A percentile compares a stretch with the other conserved stretches of the same genome.
Conservation (phyloP, 2,113 vertebrate species). For the Sander lucioperca region DNA sequence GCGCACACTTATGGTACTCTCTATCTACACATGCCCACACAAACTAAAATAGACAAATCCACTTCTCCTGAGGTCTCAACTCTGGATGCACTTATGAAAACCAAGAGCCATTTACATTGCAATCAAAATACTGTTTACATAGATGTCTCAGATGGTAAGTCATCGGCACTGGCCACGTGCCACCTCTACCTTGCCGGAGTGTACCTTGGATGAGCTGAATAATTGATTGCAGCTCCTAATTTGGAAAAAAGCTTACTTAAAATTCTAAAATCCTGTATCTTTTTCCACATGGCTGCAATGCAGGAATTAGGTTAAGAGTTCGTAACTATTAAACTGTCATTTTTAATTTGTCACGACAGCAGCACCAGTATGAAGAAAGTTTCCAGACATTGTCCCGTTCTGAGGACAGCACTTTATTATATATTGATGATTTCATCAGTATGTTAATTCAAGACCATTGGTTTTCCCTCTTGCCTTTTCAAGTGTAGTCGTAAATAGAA, state of each 20-base stretch:
- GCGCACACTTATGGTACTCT: background rate
- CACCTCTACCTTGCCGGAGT: background rate
- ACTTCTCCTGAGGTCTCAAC: background rate
- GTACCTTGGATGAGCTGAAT: conserved; percentile 12
- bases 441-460: background rate
- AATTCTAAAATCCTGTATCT: background rate
- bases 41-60: background rate
- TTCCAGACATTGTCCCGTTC: background rate
- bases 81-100: conserved; percentile 25
- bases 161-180: conserved; percentile 6
- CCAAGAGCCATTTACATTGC: conserved; percentile 18
- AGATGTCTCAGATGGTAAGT: conserved; percentile 14
- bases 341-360: conserved; percentile 30
- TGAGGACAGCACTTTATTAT: background rate
- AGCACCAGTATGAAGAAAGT: background rate
- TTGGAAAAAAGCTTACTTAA: conserved; percentile 7
- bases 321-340: background rate
- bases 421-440: background rate
- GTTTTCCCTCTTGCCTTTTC: background rate
- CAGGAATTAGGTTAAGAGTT: conserved; percentile 6
- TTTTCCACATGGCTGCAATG: conserved; percentile 8
- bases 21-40: background rate
- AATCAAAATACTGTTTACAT: conserved; percentile 52
- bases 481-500: background rate
- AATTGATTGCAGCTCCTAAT: conserved; percentile 38